phyloP scores from a whole-genome alignment of 2,888 invertebrate species.

The Athripsodes cinereus region DNA sequence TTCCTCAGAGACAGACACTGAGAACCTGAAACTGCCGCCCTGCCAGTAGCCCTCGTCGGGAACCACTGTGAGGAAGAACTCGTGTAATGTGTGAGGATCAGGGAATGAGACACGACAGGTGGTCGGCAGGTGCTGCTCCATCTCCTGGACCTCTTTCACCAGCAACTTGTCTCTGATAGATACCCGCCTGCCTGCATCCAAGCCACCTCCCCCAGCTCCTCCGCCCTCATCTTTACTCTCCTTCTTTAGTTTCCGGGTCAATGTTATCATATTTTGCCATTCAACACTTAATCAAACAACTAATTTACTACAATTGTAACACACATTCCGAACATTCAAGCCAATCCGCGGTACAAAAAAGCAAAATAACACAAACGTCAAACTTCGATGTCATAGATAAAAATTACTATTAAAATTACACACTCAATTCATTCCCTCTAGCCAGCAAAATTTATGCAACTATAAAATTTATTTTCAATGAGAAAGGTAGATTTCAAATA shows the following conservation, averaged over 20 bases:
- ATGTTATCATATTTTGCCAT: slow-evolving; percentile 56
- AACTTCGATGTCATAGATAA: background rate
- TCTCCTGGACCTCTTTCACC: slow-evolving; percentile 78
- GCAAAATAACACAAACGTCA: too few relatives aligned
- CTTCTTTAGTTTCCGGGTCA: slow-evolving; percentile 66
- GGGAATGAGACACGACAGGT: slow-evolving; percentile 76
- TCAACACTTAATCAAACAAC: too few relatives aligned
- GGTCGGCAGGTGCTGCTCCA: slow-evolving; percentile 76
- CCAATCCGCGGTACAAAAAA: too few relatives aligned
- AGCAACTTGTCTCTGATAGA: slow-evolving; percentile 74
- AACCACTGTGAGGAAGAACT: slow-evolving; percentile 69
- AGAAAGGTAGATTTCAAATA: too few relatives aligned
- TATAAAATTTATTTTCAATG: too few relatives aligned
- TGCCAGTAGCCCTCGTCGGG: slow-evolving; percentile 88
- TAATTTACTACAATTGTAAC: too few relatives aligned
- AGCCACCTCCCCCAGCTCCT: slow-evolving; percentile 34
- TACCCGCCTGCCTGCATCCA: slow-evolving; percentile 51
- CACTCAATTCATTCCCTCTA: background rate
- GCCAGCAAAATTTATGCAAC: too few relatives aligned
- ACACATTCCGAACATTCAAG: too few relatives aligned
- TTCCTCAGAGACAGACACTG: slow-evolving; percentile 82
- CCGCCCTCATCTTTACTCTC: slow-evolving; percentile 47
- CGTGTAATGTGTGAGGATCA: slow-evolving; percentile 75
- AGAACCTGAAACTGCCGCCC: slow-evolving; percentile 82
- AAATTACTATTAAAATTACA: background rate